Evolutionary conservation across 1,140 invertebrate genomes (phyloP).

Genomic region (Zaprionus capensis): DNA sequence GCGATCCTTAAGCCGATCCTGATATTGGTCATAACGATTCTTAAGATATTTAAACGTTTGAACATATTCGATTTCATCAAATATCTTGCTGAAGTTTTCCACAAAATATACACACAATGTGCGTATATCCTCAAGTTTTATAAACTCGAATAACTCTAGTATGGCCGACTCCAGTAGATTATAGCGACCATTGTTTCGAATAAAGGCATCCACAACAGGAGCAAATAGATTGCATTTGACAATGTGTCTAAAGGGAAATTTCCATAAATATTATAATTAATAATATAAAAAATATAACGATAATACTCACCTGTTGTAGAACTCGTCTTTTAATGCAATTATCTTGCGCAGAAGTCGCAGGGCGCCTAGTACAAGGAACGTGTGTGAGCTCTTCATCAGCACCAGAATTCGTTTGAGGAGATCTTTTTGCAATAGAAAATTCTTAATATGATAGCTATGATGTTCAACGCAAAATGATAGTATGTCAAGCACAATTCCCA

Average conservation of each 20-base stretch:
- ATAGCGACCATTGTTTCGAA: conserved; percentile 98
- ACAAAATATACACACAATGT: conserved; percentile 97
- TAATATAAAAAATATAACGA: background rate
- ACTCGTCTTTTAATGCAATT: conserved; percentile 98
- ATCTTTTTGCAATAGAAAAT: conserved; percentile 98
- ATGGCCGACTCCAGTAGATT: conserved; percentile 99
- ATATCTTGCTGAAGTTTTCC: conserved; percentile 96
- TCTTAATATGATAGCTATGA: conserved; percentile 99
- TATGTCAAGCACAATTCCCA: conserved; percentile 97
- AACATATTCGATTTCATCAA: conserved; percentile 98
- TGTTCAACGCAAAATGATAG: conserved; percentile 99
- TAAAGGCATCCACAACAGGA: conserved; percentile 98
- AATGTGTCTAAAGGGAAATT: conserved; percentile 89
- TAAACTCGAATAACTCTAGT: conserved; percentile 99
- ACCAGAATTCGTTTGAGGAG: conserved; percentile 96
- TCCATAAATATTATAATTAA: background rate
- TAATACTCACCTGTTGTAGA: conserved; percentile 91
- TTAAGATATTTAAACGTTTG: conserved; percentile 98
- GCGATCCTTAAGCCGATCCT: conserved; percentile 94
- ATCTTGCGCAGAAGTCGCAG: conserved; percentile 98
- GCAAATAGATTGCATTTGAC: conserved; percentile 97
- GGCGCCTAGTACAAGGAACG: conserved; percentile 98
- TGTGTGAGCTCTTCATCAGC: conserved; percentile 98
- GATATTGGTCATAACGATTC: conserved; percentile 96
- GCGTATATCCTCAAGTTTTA: conserved; percentile 98